A percentile compares a stretch with the other conserved stretches of the same genome.
These are phyloP conservation scores for Anastrepha ludens DNA, from an alignment of 1,140 invertebrate species.

Conservation along the genomic window DNA sequence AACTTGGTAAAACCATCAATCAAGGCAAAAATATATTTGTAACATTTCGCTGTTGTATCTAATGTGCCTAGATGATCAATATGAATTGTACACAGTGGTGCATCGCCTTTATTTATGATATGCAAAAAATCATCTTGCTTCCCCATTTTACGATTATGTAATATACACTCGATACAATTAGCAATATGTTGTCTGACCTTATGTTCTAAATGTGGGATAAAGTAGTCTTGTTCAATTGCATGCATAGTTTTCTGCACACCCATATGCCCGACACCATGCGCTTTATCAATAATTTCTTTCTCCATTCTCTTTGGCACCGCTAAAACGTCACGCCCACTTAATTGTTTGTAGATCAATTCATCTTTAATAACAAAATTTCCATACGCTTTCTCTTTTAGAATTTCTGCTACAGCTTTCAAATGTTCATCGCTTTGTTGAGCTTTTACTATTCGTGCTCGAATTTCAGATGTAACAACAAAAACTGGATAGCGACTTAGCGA, in stretches of 20 bases:
- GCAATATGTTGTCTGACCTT: conserved; percentile 69
- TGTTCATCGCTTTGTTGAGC: conserved; percentile 3
- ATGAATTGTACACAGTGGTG: conserved; percentile 58
- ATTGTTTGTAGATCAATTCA: conserved; percentile 62
- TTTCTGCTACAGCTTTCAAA: not conserved
- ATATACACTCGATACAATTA: conserved; percentile 69
- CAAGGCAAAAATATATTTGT: conserved; percentile 71
- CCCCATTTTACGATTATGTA: conserved; percentile 55
- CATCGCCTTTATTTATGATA: conserved; percentile 35
- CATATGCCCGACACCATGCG: conserved; percentile 72
- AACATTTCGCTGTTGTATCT: conserved; percentile 57
- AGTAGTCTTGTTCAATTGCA: conserved; percentile 71
- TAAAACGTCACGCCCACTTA: conserved; percentile 59
- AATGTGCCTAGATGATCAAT: conserved; percentile 66
- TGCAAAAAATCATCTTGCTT: conserved; percentile 27
- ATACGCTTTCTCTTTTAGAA: conserved; percentile 25
- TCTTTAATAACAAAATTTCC: conserved; percentile 26
- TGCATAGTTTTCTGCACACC: conserved; percentile 70
- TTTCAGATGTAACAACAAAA: not conserved
- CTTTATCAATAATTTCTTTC: conserved; percentile 64
- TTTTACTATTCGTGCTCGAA: not conserved
- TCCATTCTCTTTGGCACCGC: conserved; percentile 66
- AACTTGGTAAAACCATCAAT: too few species aligned
- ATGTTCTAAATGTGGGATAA: conserved; percentile 65
- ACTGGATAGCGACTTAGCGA: conserved; percentile 65